Base-by-base conservation (phyloP, 2,113 vertebrate genomes). In the Gobius niger region DNA sequence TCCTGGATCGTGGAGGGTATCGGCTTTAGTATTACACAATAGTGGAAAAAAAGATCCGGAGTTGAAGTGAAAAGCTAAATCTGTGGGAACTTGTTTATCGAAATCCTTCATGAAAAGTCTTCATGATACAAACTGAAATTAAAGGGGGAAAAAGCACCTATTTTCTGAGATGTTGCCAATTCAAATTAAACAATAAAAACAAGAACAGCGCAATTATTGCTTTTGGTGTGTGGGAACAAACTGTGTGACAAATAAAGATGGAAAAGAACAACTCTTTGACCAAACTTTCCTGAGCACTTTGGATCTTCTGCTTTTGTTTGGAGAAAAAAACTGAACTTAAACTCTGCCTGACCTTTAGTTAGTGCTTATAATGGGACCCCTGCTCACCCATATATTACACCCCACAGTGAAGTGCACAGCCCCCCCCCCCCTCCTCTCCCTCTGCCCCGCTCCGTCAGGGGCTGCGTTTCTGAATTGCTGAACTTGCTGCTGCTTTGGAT, bases 291-390 rank as follows among this genome's bases (percentile, higher is more conserved):
- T 9, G 1, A 1, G 24, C 5, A 40, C 18, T 24, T 56, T 56
- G 24, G 24, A 34, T 34, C 24, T 19, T 16, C 42, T n/a, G 10
- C 63, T 67, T 61, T 68, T 3, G 24, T 34, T 50, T 52, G n/a
- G 6, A n/a, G n/a, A 34, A 34, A 18, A 56, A 69, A 72, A 78
- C 57, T 65, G 24, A 16, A 60, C 70, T 67, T 75, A 34, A 82
- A 82, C 77, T 80, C 60, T 60, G 24, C 18, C 14, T 73, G 77
- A 85, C 80, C 74, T 62, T 68, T 57, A 62, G 24, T 59, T 51
- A 44, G 73, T 50, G 10, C 34, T 41, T 57, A 57, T 34, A 57
- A 41, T 2, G 24, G 24, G 42, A 57, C 49, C 42, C 57, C 42
- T n/a, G 14, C 12, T 16, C 46, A 7, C 9, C 14, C 57, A 60